Evolutionary conservation across 2,888 invertebrate genomes (phyloP).

Genomic region (Augochlorella aurata): DNA sequence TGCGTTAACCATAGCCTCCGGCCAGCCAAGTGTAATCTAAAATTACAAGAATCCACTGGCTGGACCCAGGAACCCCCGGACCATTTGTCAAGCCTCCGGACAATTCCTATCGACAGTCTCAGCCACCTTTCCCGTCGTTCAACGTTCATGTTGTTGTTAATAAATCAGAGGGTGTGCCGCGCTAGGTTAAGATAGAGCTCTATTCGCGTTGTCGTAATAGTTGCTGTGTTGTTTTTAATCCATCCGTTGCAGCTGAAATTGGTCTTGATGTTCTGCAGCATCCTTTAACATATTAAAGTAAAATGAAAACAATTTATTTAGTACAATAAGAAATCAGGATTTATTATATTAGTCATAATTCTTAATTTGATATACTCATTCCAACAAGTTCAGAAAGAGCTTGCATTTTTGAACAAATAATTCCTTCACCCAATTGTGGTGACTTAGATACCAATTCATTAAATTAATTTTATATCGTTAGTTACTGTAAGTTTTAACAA

Average conservation of each 20-base stretch:
- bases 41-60: conserved; percentile 69
- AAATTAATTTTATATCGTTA: no score
- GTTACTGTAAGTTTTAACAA: no score
- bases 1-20: conserved; percentile 67
- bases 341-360: no score
- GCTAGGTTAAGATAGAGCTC: neutral
- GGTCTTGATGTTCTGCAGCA: no score
- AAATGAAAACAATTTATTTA: no score
- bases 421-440: no score
- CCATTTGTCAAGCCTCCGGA: conserved; percentile 63
- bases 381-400: no score
- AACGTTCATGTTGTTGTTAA: conserved; percentile 11
- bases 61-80: conserved; percentile 19
- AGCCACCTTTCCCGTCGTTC: conserved; percentile 19
- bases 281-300: no score
- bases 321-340: no score
- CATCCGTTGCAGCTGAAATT: neutral
- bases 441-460: no score
- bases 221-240: neutral
- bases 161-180: conserved; percentile 4
- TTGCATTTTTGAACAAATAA: no score
- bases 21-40: conserved; percentile 69
- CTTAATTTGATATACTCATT: no score
- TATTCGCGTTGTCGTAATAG: neutral
- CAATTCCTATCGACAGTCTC: conserved; percentile 66